Evolutionary conservation across 2,888 invertebrate genomes (phyloP).

Genomic region (Mythimna pallens): DNA sequence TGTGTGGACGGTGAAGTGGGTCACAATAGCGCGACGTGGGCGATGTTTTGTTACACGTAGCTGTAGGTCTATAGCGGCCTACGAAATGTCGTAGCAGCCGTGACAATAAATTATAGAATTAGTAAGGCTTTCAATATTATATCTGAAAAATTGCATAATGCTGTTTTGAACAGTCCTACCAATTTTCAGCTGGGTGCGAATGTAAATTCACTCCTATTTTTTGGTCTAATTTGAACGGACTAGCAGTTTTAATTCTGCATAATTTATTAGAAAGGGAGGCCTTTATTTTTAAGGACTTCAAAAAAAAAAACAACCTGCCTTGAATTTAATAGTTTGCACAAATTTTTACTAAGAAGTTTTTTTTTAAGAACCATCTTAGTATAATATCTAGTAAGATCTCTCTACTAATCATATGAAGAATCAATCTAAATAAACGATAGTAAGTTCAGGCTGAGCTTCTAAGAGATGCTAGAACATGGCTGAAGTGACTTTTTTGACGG

Average conservation of each 20-base stretch:
- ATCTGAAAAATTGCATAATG: not conserved
- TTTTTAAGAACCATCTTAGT: too few relatives aligned
- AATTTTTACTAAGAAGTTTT: not conserved
- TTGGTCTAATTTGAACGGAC: too few relatives aligned
- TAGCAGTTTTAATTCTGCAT: too few relatives aligned
- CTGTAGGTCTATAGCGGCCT: not conserved
- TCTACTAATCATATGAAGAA: too few relatives aligned
- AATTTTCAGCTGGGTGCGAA: too few relatives aligned
- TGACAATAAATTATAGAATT: not conserved
- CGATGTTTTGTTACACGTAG: conserved; percentile 18
- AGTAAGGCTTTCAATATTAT: not conserved
- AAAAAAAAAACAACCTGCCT: too few relatives aligned
- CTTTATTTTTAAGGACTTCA: too few relatives aligned
- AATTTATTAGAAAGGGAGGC: too few relatives aligned
- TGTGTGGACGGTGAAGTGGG: conserved; percentile 10
- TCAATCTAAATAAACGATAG: not conserved
- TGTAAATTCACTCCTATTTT: too few relatives aligned
- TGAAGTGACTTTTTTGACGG: not conserved
- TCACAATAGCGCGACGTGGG: not conserved
- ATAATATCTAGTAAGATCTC: too few relatives aligned
- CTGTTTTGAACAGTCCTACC: too few relatives aligned
- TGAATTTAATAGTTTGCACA: too few relatives aligned
- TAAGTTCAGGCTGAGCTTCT: not conserved
- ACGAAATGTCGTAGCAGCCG: conserved; percentile 13
- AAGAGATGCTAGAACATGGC: not conserved